Evolutionary conservation across 2,113 vertebrate genomes (phyloP), one percentile per base, ranked within the genome.

Genomic region (Colinus virginianus): DNA sequence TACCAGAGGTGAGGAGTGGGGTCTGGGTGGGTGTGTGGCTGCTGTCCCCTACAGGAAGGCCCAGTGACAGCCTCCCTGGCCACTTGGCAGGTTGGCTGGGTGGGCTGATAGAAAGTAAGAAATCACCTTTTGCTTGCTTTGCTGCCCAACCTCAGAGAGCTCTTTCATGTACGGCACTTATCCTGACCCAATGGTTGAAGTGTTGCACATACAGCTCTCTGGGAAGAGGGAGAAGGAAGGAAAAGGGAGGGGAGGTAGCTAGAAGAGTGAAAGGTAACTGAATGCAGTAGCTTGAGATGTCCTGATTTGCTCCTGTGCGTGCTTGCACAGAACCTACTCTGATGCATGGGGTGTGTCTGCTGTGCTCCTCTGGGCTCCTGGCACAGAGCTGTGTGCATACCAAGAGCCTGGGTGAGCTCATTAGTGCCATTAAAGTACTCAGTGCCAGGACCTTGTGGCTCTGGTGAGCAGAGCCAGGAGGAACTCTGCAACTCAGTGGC

Each of bases 121-220:
- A 5, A 17, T 5, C 48, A 14, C 7, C 7, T 74, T 21, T 43
- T 43, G 30, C 5, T 78, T 3, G 0, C 10, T 19, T n/a, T 0
- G 0, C 21, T 72, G 38, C 48, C 16, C 14, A 23, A 34, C 14
- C 45, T 14, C 32, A 32, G 34, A 40, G 7, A 30, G 9, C 40
- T 88, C 25, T 9, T 61, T 17, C 34, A 45, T 17, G 53, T 4
- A 9, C 4, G 1, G 9, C 2, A 0, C 10, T 13, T 34, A 36
- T 4, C 1, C n/a, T 13, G 28, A n/a, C 43, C 55, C 14, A 1
- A 0, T 3, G 45, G 32, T 28, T 36, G 23, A 32, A 53, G 55
- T 6, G 1, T 9, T 34, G 8, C 3, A 1, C 3, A 1, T 25
- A 20, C 6, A 42, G n/a, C 12, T 13, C 14, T 3, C 5, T 5